Evolutionary conservation across 2,113 vertebrate genomes (phyloP).

Genomic region (Pionites leucogaster): DNA sequence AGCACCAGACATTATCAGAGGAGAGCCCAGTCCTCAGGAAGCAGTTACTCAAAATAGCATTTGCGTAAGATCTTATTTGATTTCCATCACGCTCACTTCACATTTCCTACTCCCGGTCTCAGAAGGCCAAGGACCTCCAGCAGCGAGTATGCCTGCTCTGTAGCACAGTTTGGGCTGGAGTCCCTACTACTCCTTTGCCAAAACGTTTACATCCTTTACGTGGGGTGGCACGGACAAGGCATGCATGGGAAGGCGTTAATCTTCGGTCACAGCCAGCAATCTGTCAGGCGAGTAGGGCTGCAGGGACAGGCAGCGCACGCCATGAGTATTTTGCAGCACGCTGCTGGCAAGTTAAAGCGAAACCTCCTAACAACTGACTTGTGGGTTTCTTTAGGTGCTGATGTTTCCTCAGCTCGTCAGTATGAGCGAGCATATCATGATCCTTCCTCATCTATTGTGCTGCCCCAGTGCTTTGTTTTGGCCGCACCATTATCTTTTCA

Average conservation of each 20-base stretch:
- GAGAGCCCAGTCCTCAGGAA: background rate
- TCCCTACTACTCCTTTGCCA: background rate
- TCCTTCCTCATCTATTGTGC: background rate
- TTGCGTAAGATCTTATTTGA: background rate
- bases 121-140: background rate
- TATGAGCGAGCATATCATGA: rapidly evolving
- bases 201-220: background rate
- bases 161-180: background rate
- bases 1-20: background rate
- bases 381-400: background rate
- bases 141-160: background rate
- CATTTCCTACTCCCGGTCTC: background rate
- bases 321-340: background rate
- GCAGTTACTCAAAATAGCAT: background rate
- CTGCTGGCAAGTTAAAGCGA: background rate
- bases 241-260: background rate
- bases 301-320: background rate
- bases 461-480: background rate
- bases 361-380: background rate
- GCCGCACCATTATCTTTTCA: background rate
- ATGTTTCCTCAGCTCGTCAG: background rate
- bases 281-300: rapidly evolving
- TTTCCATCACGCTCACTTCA: background rate
- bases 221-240: background rate
- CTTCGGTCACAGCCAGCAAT: background rate